These are phyloP conservation scores for Pollenia labialis DNA, from an alignment of 2,888 invertebrate species.

Conservation along the genomic window DNA sequence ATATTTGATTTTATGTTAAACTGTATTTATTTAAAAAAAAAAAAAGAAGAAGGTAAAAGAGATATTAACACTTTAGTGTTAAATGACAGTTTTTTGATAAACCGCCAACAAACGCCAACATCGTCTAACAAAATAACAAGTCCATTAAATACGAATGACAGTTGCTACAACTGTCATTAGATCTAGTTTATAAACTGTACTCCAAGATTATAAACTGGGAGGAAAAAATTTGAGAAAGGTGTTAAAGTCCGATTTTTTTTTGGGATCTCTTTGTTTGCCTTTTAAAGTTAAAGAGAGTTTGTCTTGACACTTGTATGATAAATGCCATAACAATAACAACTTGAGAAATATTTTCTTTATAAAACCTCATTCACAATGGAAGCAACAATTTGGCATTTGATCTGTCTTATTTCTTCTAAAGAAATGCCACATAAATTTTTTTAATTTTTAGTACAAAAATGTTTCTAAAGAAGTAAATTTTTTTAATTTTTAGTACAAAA, in stretches of 20 bases:
- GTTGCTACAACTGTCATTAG: conserved; percentile 32
- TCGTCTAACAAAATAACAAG: conserved; percentile 3
- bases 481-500: too few species aligned
- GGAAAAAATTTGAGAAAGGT: neutral
- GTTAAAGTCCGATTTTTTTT: neutral
- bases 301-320: neutral
- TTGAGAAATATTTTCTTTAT: conserved; percentile 31
- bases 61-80: conserved; percentile 54
- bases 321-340: neutral
- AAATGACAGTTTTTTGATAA: conserved; percentile 40
- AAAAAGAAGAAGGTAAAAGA: conserved; percentile 21
- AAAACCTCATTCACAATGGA: too few species aligned
- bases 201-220: neutral
- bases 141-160: conserved; percentile 19
- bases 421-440: too few species aligned
- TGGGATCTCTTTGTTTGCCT: too few species aligned
- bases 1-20: neutral
- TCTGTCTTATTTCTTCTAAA: too few species aligned
- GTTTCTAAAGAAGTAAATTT: too few species aligned
- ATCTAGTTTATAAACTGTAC: neutral
- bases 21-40: neutral
- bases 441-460: too few species aligned
- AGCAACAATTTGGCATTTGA: too few species aligned
- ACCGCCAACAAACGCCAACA: conserved; percentile 18
- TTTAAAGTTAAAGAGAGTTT: too few species aligned